Evolutionary conservation across 2,797 vertebrate species (phyloP).

Genomic region (Muraenolepis orangiensis): DNA sequence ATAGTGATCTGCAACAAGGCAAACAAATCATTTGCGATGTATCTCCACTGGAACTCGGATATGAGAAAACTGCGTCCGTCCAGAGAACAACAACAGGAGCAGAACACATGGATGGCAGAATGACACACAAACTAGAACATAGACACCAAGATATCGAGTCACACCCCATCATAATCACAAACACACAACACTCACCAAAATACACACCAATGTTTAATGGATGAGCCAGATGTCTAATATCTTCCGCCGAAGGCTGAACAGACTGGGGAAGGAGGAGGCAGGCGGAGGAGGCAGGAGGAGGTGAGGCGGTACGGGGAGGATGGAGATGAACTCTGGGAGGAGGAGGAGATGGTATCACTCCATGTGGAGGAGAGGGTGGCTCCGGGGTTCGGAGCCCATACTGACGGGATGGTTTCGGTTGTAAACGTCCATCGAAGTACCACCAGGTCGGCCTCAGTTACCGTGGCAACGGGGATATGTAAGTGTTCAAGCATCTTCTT

Average conservation of each 20-base stretch:
- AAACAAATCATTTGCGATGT: too few species aligned
- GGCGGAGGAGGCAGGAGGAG: background rate
- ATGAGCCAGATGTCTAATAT: background rate
- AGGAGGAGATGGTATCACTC: background rate
- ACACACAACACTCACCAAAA: too few species aligned
- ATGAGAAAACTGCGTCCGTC: background rate
- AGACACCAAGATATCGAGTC: too few species aligned
- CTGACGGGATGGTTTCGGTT: conserved; percentile 8
- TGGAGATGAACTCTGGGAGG: background rate
- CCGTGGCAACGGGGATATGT: conserved; percentile 58
- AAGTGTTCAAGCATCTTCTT: conserved; percentile 2
- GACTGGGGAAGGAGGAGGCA: background rate
- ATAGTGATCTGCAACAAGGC: too few species aligned
- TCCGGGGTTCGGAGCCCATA: background rate
- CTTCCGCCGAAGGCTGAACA: background rate
- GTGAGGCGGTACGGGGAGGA: background rate
- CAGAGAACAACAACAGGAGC: background rate
- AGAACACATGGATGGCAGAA: too few species aligned
- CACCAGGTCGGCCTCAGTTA: conserved; percentile 45
- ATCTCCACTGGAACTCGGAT: too few species aligned
- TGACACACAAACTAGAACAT: too few species aligned
- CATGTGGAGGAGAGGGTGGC: background rate
- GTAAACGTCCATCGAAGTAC: conserved; percentile 51
- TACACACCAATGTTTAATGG: background rate
- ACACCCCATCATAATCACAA: too few species aligned